A percentile compares a stretch with the other conserved stretches of the same genome.
Evolutionary conservation across 2,113 vertebrate genomes (phyloP).

Genomic region (Ictidomys tridecemlineatus): DNA sequence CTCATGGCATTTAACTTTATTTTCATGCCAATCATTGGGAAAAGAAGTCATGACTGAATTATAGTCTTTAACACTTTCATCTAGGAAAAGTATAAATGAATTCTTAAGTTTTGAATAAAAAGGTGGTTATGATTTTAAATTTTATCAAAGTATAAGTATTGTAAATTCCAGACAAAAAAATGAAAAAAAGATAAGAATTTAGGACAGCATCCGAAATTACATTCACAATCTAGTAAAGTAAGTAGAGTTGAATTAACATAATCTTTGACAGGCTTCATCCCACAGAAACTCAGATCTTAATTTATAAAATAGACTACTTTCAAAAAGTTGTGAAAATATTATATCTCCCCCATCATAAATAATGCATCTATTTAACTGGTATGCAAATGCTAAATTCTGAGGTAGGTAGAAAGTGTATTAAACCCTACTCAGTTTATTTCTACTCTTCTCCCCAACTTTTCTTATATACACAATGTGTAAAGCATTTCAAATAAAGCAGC

Average conservation of each 20-base stretch:
- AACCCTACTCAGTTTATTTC: not conserved
- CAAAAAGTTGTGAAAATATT: conserved; percentile 22
- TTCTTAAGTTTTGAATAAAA: not conserved
- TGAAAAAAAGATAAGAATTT: not conserved
- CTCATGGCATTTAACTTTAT: not conserved
- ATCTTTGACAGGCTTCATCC: not conserved
- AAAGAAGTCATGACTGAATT: not conserved
- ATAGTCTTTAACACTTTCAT: not conserved
- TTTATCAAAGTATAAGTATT: not conserved
- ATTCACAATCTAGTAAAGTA: not conserved
- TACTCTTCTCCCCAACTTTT: not conserved
- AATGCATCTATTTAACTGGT: not conserved
- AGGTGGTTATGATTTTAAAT: conserved; percentile 14
- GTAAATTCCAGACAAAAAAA: not conserved
- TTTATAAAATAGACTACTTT: conserved; percentile 24
- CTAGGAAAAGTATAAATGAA: not conserved
- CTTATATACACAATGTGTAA: too few relatives aligned
- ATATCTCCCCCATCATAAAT: not conserved
- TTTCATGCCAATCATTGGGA: not conserved
- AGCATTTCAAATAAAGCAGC: not conserved
- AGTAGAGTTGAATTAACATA: conserved; percentile 40
- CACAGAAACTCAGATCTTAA: conserved; percentile 16
- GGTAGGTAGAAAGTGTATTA: not conserved
- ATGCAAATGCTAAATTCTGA: not conserved
- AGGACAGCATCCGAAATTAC: not conserved